These are phyloP conservation scores for Xestia rhomboidea DNA, from an alignment of 2,888 invertebrate genomes.

Conservation along the genomic window DNA sequence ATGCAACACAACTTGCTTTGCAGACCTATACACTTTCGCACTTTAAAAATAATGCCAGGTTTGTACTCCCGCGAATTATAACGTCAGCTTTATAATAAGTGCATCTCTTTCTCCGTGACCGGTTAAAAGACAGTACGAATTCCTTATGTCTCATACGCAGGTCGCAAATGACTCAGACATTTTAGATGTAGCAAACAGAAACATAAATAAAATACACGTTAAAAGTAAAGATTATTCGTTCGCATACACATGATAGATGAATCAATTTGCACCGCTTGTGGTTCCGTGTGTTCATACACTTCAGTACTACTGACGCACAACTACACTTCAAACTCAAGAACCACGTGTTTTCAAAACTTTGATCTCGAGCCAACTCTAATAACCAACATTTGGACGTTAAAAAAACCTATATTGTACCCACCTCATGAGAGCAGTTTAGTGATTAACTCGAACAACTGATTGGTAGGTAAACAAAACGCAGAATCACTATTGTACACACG, in stretches of 20 bases:
- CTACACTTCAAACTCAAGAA: slow-evolving; percentile 65
- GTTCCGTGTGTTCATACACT: slow-evolving; percentile 54
- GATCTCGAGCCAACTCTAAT: slow-evolving; percentile 71
- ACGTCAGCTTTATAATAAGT: slow-evolving; percentile 36
- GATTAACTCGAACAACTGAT: slow-evolving; percentile 55
- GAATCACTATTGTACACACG: slow-evolving; percentile 50
- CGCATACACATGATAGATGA: slow-evolving; percentile 41
- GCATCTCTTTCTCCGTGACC: slow-evolving; percentile 61
- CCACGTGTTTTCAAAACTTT: slow-evolving; percentile 69
- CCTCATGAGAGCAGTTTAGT: slow-evolving; percentile 65
- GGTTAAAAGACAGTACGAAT: slow-evolving; percentile 59
- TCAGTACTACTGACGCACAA: slow-evolving; percentile 59
- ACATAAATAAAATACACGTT: slow-evolving; percentile 34
- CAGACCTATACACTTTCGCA: neutral
- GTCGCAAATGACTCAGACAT: slow-evolving; percentile 62
- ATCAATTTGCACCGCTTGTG: slow-evolving; percentile 49
- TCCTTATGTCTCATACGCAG: slow-evolving; percentile 48
- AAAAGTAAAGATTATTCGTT: slow-evolving; percentile 42
- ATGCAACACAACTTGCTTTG: neutral
- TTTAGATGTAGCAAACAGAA: slow-evolving; percentile 44
- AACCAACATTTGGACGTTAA: slow-evolving; percentile 47
- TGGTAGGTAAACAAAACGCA: slow-evolving; percentile 62
- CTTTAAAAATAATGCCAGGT: slow-evolving; percentile 24
- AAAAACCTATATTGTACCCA: slow-evolving; percentile 64
- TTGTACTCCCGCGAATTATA: slow-evolving; percentile 33